Evolutionary conservation across 2,888 invertebrate genomes (phyloP), one percentile per base, ranked within the genome.

Genomic region (Nasonia oneida): DNA sequence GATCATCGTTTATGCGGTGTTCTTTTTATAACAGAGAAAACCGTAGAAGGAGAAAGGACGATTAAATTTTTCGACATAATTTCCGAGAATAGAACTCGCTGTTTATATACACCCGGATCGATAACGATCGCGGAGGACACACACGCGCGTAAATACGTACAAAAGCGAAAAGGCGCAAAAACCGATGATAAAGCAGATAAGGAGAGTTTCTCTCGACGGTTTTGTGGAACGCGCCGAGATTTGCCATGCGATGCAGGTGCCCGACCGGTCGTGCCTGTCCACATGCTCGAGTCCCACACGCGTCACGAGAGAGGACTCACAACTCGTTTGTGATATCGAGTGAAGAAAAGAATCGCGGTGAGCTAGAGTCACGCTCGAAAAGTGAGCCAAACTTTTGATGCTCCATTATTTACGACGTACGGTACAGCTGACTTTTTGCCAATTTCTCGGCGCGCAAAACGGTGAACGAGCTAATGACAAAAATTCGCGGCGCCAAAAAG

Each of bases 161-260:
- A 47, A 47, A 47, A 47, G 47, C 47, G 47, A 47, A 47, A 47
- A 47, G 33, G 64, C 67, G 14, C 67, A 71, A 79, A 73, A 79
- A 18, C 8, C 6, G 64, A 73, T 33, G 79, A 84, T 79, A 79
- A 84, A 74, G 12, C 3, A 47, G 71, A 83, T 73, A 78, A 83
- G 64, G 6, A 29, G 71, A 83, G 74, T 87, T 87, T 87, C 87
- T 83, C 85, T 81, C 83, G 1, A 1, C 29, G 77, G 81, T 85
- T 85, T 85, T 85, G 64, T 85, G 85, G 85, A 85, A 87, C 85
- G 83, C 50, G 15, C 75, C 47, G 50, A 70, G 73, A 83, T 78
- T 87, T 81, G 74, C 85, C 85, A 85, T 75, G 75, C 80, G 57
- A 70, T 83, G 81, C 82, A 87, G 87, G 85, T 87, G 87, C 76